Base-by-base conservation (phyloP, 2,113 vertebrate species). In the Parus major region DNA sequence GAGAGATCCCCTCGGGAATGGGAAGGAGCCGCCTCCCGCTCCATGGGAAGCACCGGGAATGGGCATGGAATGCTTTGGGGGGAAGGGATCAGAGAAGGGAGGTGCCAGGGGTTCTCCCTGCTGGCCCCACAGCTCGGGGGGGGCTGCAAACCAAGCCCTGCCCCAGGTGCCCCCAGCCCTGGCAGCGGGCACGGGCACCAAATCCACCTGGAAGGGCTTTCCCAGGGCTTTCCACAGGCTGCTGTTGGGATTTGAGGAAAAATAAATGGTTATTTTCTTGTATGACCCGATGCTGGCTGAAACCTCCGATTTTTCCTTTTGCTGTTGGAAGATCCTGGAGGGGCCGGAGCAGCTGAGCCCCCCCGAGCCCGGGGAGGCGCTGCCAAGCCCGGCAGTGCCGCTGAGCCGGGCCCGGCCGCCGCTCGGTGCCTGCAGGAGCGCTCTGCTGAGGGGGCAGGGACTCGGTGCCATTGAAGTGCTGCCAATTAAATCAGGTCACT, bases 251-350 rank as follows among this genome's bases (percentile, higher is more conserved):
- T 5, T 18, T 14, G 60, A 49, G 49, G 5, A 15, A 23, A 52
- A 47, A 69, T 3, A 23, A 82, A n/a, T 0, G 19, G 9, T 4
- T 1, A 3, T 82, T 70, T 42, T 55, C 65, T 23, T 2, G 5
- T 0, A 5, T 11, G 14, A 39, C 14, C 78, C 64, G 22, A 35
- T 1, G 1, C 36, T 28, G 44, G 56, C 27, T 61, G 20, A 27
- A 57, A 28, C 23, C 15, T 60, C 47, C 3, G 13, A 2, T 35
- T 53, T 82, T 55, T 42, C 49, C 52, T 15, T 50, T 44, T 4
- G 49, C 35, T 31, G 3, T 39, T 10, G 70, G 61, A 60, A 28
- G 18, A 39, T 4, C 53, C 57, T 1, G 0, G 35, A 63, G 59
- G 79, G 24, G 27, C 12, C 18, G 23, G 69, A 2, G 66, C 75